phyloP scores from a whole-genome alignment of 2,113 vertebrate genomes.

The Tringa solitaria region DNA sequence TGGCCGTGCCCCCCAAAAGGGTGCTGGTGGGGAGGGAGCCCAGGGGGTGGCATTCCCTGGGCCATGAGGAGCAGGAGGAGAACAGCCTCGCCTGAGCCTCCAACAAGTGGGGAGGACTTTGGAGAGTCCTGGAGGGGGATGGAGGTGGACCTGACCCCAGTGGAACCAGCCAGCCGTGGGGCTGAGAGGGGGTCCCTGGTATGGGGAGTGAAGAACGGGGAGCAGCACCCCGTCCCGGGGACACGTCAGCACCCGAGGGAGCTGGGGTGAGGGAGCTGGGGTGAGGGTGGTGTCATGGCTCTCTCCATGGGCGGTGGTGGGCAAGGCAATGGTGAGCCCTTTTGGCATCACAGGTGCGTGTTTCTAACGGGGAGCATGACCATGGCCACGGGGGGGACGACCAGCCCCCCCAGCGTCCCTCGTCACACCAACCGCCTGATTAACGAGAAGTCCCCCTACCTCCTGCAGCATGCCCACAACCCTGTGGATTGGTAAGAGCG shows the following conservation, averaged over 20 bases:
- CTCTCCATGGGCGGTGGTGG: background rate
- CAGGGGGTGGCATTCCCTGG: no score
- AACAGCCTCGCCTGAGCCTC: background rate
- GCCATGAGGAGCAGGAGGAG: background rate
- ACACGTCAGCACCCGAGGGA: rapidly evolving
- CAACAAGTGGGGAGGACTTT: background rate
- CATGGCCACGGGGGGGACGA: slow-evolving; percentile 80
- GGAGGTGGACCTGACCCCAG: background rate
- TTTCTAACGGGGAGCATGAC: slow-evolving; percentile 48
- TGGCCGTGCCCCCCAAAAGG: background rate
- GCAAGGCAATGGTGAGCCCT: background rate
- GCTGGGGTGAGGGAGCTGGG: background rate
- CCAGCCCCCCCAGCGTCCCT: background rate
- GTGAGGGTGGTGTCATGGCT: rapidly evolving
- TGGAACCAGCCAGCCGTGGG: background rate
- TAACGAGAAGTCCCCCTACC: slow-evolving; percentile 87
- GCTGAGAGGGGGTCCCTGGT: background rate
- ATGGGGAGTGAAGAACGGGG: rapidly evolving
- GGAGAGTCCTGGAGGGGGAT: rapidly evolving
- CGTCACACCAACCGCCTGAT: slow-evolving; percentile 80
- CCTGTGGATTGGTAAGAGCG: slow-evolving; percentile 89
- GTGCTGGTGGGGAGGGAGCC: background rate
- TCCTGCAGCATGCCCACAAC: slow-evolving; percentile 93
- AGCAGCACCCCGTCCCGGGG: background rate
- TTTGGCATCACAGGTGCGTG: slow-evolving; percentile 44